Evolutionary conservation across 2,888 invertebrate species (phyloP).

Genomic region (Carcina quercana): DNA sequence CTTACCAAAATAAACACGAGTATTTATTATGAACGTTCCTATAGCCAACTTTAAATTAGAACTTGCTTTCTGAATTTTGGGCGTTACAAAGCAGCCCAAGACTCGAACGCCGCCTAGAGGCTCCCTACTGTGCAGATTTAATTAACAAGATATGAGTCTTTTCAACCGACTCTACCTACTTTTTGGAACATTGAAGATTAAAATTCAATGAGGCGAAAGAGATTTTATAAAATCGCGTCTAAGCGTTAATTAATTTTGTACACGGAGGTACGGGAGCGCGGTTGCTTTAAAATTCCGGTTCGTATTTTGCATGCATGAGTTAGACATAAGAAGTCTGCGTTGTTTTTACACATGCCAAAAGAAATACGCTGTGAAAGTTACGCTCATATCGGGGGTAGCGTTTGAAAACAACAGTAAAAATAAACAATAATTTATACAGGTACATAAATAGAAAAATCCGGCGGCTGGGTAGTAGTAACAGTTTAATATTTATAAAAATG

Average conservation of each 20-base stretch:
- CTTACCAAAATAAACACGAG: conserved; percentile 36
- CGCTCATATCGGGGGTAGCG: too few species aligned
- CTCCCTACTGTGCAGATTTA: conserved; percentile 68
- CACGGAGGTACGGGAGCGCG: too few species aligned
- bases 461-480: too few species aligned
- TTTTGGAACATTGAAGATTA: conserved; percentile 65
- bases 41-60: conserved; percentile 64
- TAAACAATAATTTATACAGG: too few species aligned
- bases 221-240: conserved; percentile 45
- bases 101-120: conserved; percentile 47
- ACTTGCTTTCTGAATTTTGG: conserved; percentile 62
- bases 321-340: too few species aligned
- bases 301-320: too few species aligned
- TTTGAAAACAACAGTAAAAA: too few species aligned
- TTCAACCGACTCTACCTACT: conserved; percentile 64
- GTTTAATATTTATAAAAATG: too few species aligned
- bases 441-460: too few species aligned
- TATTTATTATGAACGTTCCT: conserved; percentile 44
- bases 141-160: conserved; percentile 72
- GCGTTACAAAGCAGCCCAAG: conserved; percentile 48
- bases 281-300: too few species aligned
- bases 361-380: too few species aligned
- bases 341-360: too few species aligned
- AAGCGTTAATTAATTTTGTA: conserved; percentile 32
- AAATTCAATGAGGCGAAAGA: conserved; percentile 60